A percentile compares a stretch with the other conserved stretches of the same genome.
Evolutionary conservation across 2,113 vertebrate species (phyloP).

Genomic region (Plecturocebus donacophilus): DNA sequence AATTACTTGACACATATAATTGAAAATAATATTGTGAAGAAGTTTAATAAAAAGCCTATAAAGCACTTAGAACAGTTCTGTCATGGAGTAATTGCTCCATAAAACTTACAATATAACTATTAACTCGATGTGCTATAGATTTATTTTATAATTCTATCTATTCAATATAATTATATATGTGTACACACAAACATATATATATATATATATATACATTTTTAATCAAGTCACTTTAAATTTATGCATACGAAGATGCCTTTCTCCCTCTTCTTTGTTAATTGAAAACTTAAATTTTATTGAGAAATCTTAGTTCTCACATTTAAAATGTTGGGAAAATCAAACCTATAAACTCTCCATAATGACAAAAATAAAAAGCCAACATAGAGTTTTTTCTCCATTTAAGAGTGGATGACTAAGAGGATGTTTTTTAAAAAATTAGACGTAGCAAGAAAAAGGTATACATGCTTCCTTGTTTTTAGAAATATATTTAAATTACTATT

Average conservation of each 20-base stretch:
- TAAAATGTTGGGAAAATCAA: neutral
- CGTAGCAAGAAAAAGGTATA: neutral
- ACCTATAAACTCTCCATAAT: neutral
- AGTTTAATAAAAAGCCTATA: neutral
- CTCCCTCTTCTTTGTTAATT: neutral
- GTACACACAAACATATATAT: neutral
- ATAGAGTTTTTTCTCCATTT: neutral
- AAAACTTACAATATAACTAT: neutral
- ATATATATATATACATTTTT: too few relatives aligned
- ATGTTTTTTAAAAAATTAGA: neutral
- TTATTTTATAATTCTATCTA: neutral
- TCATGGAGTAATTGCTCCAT: neutral
- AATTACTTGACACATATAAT: neutral
- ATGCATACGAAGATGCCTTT: neutral
- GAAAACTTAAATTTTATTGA: neutral
- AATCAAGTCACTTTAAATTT: neutral
- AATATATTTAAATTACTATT: neutral
- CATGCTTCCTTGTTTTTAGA: neutral
- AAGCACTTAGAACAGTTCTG: neutral
- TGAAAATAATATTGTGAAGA: neutral
- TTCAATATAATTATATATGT: neutral
- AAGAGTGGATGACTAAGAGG: neutral
- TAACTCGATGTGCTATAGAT: neutral
- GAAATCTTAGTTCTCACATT: neutral
- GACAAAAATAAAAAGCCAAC: neutral